A percentile compares a stretch with the other conserved stretches of the same genome.
Conservation (phyloP, 2,113 vertebrate species). For the Arvicanthis niloticus region DNA sequence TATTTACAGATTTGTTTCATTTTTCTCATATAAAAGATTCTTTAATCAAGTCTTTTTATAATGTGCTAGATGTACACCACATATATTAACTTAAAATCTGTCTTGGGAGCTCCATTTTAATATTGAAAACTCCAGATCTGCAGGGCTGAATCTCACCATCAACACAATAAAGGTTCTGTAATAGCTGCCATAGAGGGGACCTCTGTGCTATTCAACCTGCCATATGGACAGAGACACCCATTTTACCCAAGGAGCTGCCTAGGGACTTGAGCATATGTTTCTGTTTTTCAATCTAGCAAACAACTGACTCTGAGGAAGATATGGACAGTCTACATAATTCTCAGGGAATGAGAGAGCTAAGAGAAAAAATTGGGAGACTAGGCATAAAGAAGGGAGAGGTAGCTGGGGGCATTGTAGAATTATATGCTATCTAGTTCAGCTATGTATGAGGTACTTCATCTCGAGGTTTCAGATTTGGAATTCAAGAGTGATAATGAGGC, state of each 20-base stretch:
- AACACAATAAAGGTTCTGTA: background rate
- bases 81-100: background rate
- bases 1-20: conserved; percentile 24
- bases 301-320: background rate
- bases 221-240: background rate
- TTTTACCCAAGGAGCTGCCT: background rate
- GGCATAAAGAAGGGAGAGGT: background rate
- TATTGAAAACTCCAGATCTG: background rate
- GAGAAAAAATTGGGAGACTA: background rate
- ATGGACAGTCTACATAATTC: background rate
- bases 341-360: background rate
- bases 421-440: background rate
- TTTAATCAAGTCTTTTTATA: background rate
- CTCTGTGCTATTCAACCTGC: background rate
- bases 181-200: background rate
- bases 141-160: background rate
- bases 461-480: background rate
- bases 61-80: background rate
- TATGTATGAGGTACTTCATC: background rate
- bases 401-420: background rate
- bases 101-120: background rate
- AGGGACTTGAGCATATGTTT: background rate
- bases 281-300: conserved; percentile 2
- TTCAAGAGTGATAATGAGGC: background rate
- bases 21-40: background rate